A percentile compares a stretch with the other conserved stretches of the same genome.
Evolutionary conservation across 2,113 vertebrate genomes (phyloP).

Genomic region (Platichthys flesus): DNA sequence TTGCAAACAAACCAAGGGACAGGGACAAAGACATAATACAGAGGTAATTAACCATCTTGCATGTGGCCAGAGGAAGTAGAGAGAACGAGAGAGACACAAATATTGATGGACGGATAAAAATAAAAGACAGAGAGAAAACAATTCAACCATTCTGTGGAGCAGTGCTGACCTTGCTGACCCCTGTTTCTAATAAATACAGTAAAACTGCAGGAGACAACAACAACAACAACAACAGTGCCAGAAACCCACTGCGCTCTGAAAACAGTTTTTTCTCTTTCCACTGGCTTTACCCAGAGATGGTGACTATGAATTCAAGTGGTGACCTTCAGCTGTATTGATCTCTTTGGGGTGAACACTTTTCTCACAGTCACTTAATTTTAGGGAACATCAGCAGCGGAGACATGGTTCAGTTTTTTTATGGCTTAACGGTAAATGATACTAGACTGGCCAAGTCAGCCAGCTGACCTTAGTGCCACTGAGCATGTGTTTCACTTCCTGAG

Average conservation of each 20-base stretch:
- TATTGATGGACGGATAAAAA: neutral
- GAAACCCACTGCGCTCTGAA: neutral
- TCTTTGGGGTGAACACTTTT: neutral
- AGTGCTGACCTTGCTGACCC: constrained; percentile 24
- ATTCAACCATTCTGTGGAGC: constrained; percentile 7
- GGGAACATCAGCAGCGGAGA: neutral
- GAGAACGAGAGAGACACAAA: constrained; percentile 8
- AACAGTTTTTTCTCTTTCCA: neutral
- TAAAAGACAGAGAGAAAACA: neutral
- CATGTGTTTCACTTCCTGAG: constrained; percentile 45
- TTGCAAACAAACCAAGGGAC: neutral
- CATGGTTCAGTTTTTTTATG: neutral
- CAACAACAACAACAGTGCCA: neutral
- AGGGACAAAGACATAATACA: neutral
- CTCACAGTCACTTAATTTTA: neutral
- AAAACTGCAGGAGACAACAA: constrained; percentile 25
- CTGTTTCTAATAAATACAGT: constrained; percentile 4
- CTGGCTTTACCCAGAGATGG: neutral
- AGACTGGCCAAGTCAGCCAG: neutral
- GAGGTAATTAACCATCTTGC: no score
- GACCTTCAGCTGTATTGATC: neutral
- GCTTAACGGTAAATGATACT: neutral
- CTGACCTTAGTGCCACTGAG: constrained; percentile 35
- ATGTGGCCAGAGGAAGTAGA: constrained; percentile 4
- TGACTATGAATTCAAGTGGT: neutral